A percentile compares a stretch with the other conserved stretches of the same genome.
phyloP scores from a whole-genome alignment of 2,113 vertebrate genomes.

The Pampusana beccarii region DNA sequence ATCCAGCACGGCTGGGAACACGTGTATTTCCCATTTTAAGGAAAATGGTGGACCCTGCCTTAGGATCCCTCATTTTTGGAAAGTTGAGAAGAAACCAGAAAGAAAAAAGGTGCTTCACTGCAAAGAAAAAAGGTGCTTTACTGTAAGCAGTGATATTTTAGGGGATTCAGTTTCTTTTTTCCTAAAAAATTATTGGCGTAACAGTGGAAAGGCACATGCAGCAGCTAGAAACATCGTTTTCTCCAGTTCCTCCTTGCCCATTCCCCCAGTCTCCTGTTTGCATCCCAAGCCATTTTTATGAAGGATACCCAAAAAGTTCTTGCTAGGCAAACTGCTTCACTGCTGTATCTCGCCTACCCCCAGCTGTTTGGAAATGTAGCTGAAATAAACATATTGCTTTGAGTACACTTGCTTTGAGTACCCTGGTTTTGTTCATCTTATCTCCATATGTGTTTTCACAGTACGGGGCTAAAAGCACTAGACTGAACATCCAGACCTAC shows the following conservation, averaged over 20 bases:
- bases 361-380: neutral
- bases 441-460: neutral
- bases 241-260: neutral
- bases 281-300: neutral
- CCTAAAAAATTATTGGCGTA: accelerated
- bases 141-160: neutral
- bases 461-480: neutral
- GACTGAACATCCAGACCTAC: neutral
- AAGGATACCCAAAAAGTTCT: neutral
- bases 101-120: neutral
- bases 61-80: neutral
- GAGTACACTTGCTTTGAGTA: neutral
- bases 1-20: neutral
- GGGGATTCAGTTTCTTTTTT: neutral
- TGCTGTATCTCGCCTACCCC: neutral
- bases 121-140: neutral
- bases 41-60: neutral
- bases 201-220: neutral
- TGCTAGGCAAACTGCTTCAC: neutral
- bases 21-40: neutral
- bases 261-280: neutral
- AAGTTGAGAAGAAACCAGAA: neutral
- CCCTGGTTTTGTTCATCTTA: neutral
- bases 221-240: neutral
- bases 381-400: conserved; percentile 52